Conservation (phyloP, 2,113 vertebrate species). For the Camarhynchus parvulus region DNA sequence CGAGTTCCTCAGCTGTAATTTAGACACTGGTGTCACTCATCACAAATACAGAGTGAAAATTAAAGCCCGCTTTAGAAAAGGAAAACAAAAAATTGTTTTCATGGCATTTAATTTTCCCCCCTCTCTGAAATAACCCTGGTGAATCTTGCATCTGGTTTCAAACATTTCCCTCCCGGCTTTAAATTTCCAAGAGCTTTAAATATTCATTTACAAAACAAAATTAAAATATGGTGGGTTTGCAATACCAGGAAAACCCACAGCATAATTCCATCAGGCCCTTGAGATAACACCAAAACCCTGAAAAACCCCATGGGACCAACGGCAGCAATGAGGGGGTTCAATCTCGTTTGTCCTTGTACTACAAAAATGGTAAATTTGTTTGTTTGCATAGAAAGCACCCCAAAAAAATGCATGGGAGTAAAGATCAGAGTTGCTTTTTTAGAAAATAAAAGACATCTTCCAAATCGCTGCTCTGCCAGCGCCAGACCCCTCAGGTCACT, state of each 20-base stretch:
- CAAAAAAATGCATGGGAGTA: neutral
- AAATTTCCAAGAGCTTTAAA: neutral
- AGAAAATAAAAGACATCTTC: neutral
- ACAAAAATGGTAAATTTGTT: neutral
- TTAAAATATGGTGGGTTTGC: neutral
- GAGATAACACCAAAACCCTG: neutral
- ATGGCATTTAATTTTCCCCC: neutral
- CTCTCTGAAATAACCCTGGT: neutral
- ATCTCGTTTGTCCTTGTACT: neutral
- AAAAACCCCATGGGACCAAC: neutral
- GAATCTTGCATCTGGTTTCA: neutral
- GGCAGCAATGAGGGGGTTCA: neutral
- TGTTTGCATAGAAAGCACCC: neutral
- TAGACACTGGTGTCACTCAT: neutral
- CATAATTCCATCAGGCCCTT: neutral
- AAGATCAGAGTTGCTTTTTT: neutral
- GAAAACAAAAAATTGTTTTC: neutral
- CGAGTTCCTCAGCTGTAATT: neutral
- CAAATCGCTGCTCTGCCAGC: fast-evolving
- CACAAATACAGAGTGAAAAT: neutral
- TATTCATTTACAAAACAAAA: neutral
- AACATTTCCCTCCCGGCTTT: fast-evolving
- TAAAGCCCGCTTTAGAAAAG: neutral
- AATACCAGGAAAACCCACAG: neutral
- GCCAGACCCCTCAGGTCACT: neutral